Percentiles rank a stretch among this genome's conserved stretches.
These are phyloP conservation scores for Graphium colonna DNA, from an alignment of 2,888 invertebrate genomes.

Conservation along the genomic window DNA sequence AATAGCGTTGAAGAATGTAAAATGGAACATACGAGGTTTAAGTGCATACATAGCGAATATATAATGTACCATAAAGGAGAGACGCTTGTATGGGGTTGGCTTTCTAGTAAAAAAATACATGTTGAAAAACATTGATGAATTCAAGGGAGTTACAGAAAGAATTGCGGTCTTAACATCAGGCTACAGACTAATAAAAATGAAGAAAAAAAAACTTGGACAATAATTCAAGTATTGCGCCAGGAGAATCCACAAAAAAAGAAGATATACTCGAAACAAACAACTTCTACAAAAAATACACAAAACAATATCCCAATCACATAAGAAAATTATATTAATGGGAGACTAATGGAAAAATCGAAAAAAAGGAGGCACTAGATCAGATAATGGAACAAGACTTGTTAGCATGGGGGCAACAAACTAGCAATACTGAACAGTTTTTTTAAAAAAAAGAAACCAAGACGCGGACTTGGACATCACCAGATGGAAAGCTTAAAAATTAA, in stretches of 20 bases:
- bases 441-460: constrained; percentile 23
- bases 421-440: constrained; percentile 26
- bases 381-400: constrained; percentile 26
- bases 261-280: background rate
- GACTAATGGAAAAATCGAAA: constrained; percentile 19
- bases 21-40: no score
- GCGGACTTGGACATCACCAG: constrained; percentile 31
- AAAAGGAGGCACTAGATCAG: constrained; percentile 22
- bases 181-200: background rate
- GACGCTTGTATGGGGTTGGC: no score
- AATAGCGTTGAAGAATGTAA: no score
- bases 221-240: background rate
- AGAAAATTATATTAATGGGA: constrained; percentile 3
- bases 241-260: constrained; percentile 22
- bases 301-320: constrained; percentile 19
- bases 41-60: no score
- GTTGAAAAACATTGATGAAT: no score
- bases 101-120: no score
- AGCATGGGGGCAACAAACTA: constrained; percentile 25
- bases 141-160: no score
- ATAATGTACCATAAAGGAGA: no score
- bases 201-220: background rate
- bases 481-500: no score
- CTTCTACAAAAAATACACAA: background rate
- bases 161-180: constrained; percentile 26